Evolutionary conservation across 2,113 vertebrate genomes (phyloP), one percentile per base, ranked within the genome.

Genomic region (Tenrec ecaudatus): DNA sequence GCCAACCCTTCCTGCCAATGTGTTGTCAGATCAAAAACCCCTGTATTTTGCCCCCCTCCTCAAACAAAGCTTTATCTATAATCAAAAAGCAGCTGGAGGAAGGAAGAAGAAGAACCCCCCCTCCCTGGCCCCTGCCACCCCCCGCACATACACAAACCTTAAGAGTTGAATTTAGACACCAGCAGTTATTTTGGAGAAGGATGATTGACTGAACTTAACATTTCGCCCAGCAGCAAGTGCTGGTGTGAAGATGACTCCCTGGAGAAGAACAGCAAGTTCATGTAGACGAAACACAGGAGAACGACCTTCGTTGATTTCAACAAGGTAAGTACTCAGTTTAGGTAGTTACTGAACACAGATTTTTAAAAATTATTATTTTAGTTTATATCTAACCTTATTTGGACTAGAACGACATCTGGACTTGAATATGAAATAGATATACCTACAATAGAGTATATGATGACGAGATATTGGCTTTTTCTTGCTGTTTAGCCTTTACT

Each of bases 131-230:
- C 12, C 47, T 10, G 11, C 9, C 47, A 53, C 47, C 9, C 47
- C 6, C 47, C 47, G 12, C 47, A 53, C 47, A 53, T 10, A 53
- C 47, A 53, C 47, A 53, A 62, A 20, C 58, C 69, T 38, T 17
- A 84, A 71, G 31, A 88, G 27, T 4, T 68, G 62, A 88, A 80
- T 88, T 91, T 69, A 95, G 92, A 94, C n/a, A 93, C 27, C 40
- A 80, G 81, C 87, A 94, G 73, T 84, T 87, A 82, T 96, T 95
- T 78, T 93, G 93, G 84, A 93, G 88, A 88, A 47, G 87, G 87
- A 91, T 89, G 62, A 91, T 87, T 84, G 83, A 85, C 58, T 94
- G 38, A 95, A 94, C 25, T 82, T 91, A 66, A 78, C 16, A 77
- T 88, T 93, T 86, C 47, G 27, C 53, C 20, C 87, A 87, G 89